Percentiles rank a stretch among this genome's conserved stretches.
Evolutionary conservation across 2,888 invertebrate species (phyloP).

Genomic region (Cetonia aurata): DNA sequence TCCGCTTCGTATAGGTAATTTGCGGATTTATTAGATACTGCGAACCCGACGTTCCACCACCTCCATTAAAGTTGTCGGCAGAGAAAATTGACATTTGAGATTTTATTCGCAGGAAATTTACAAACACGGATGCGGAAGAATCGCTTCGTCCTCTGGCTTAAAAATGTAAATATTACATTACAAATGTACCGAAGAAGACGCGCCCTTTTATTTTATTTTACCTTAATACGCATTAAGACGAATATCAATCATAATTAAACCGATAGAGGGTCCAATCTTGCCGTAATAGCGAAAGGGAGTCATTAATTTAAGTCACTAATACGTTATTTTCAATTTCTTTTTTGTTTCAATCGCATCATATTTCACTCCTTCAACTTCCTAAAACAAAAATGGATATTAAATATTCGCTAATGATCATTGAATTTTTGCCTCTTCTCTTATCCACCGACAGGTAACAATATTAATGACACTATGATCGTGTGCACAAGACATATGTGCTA

Average conservation of each 20-base stretch:
- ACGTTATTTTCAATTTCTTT: slow-evolving; percentile 12
- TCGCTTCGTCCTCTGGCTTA: background rate
- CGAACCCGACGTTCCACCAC: background rate
- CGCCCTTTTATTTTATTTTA: background rate
- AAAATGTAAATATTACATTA: background rate
- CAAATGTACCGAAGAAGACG: background rate
- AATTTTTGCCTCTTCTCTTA: slow-evolving; percentile 24
- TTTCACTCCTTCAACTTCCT: slow-evolving; percentile 17
- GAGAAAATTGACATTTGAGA: background rate
- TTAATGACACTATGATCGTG: slow-evolving; percentile 21
- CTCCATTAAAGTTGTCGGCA: slow-evolving; percentile 3
- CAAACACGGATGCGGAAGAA: background rate
- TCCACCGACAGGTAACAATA: slow-evolving; percentile 22
- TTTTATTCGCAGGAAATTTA: background rate
- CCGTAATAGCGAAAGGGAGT: slow-evolving; percentile 30
- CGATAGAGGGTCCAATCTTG: slow-evolving; percentile 36
- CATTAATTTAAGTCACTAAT: slow-evolving; percentile 42
- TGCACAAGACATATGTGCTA: too few species aligned
- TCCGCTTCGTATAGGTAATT: slow-evolving; percentile 7
- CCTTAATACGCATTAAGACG: background rate
- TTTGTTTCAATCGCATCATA: slow-evolving; percentile 11
- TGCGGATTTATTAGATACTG: slow-evolving; percentile 26
- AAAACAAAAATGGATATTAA: slow-evolving; percentile 32
- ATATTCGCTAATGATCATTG: slow-evolving; percentile 41
- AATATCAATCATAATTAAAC: slow-evolving; percentile 41